These are phyloP conservation scores for Melanchra persicariae DNA, from an alignment of 2,888 invertebrate genomes.

Conservation along the genomic window DNA sequence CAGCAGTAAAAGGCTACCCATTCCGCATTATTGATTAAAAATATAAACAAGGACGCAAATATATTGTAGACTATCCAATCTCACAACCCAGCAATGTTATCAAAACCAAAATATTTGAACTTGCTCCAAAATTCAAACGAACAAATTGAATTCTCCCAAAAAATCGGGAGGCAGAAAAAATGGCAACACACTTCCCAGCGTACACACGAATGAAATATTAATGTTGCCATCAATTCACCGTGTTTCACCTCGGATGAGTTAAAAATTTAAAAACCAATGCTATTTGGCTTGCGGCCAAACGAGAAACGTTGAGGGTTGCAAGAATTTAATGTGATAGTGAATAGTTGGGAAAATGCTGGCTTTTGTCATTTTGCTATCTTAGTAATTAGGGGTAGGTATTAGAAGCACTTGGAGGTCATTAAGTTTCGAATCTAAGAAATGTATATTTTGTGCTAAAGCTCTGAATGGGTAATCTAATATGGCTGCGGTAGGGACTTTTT, in stretches of 20 bases:
- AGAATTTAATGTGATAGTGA: conserved; percentile 64
- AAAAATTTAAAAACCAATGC: conserved; percentile 84
- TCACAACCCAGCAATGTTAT: conserved; percentile 14
- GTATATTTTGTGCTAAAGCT: neutral
- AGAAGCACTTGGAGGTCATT: conserved; percentile 6
- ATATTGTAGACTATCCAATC: conserved; percentile 18
- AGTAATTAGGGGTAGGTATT: conserved; percentile 50
- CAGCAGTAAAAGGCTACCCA: neutral
- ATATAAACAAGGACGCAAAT: conserved; percentile 15
- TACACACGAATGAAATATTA: conserved; percentile 76
- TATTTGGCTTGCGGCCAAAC: conserved; percentile 82
- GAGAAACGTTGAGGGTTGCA: conserved; percentile 60
- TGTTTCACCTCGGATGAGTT: conserved; percentile 74
- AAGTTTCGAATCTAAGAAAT: conserved; percentile 17
- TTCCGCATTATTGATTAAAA: conserved; percentile 12
- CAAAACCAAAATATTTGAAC: conserved; percentile 50
- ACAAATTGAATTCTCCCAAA: conserved; percentile 56
- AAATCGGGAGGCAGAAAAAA: conserved; percentile 46
- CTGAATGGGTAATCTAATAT: neutral
- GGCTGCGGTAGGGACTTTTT: neutral
- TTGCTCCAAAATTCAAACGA: conserved; percentile 50
- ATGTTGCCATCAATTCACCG: conserved; percentile 78
- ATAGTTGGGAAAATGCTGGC: conserved; percentile 51
- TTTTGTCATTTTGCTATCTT: conserved; percentile 51
- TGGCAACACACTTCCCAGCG: conserved; percentile 57